Evolutionary conservation across 2,113 vertebrate species (phyloP), one percentile per base, ranked within the genome.

Genomic region (Silurus glanis): DNA sequence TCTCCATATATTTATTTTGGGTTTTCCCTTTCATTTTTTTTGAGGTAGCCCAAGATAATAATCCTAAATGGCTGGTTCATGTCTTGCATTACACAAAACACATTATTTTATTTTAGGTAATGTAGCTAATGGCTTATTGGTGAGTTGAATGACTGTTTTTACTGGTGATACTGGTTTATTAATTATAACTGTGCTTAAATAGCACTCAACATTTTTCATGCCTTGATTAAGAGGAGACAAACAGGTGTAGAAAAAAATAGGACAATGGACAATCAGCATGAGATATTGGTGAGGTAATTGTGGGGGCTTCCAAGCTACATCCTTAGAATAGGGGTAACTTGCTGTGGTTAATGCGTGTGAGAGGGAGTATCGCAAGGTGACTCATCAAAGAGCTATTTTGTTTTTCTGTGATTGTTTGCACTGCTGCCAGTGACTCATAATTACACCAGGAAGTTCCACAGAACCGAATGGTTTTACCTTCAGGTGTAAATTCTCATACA

Each of bases 241-340:
- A 83, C 69, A 86, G 49, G 85, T 83, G 80, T 49, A 19, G 6
- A 76, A 75, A 84, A 81, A 37, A 37, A 37, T 55, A 28, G 84
- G 53, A 19, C 55, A 78, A 55, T 45, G 45, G n/a, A 7, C 79
- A 56, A 37, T 53, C 71, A 85, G 37, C 16, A 66, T 59, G 55
- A 76, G 2, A 83, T 85, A 80, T 80, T 89, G 51, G 47, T 86
- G 80, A 66, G 83, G 80, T 86, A 17, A 83, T 76, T 88, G 61
- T 87, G 85, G 92, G 92, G 89, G 76, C 87, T 87, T 90, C 90
- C 90, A 82, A 80, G 59, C 86, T 76, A 19, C 51, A 82, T 75
- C 62, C 62, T 79, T 1, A 61, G 58, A 45, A 72, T 49, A 16
- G 56, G 69, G 85, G 67, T 82, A 75, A 61, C 25, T 37, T 83